Evolutionary conservation across 2,888 invertebrate species (phyloP), one percentile per base, ranked within the genome.

Genomic region (Cantharis flavilabris): DNA sequence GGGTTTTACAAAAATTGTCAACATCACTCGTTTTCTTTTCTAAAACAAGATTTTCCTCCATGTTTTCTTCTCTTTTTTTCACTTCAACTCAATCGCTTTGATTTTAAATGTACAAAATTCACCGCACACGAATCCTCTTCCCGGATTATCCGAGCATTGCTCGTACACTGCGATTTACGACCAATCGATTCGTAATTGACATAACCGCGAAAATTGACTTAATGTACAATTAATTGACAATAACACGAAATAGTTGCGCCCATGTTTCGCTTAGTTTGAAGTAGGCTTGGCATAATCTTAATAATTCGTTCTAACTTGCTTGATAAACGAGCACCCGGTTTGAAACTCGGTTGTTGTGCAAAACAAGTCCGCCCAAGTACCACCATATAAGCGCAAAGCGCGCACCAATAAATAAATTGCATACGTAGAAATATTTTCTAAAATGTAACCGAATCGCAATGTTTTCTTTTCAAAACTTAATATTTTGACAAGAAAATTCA

Each of bases 1-100:
- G 89, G 63, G 88, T 88, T 84, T 88, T 88, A 30, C 83, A 83
- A 80, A 88, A 88, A 83, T 84, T 83, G 76, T 84, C 72, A 62
- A 74, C 76, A 78, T 76, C 78, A 72, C 72, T 77, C 63, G 70
- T 75, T 70, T 75, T 75, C 28, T 81, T 75, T 77, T 85, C 85
- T 83, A 85, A 84, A 33, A 10, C 18, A 13, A 5, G 13, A 49
- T 69, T 80, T 76, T 77, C 76, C 80, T 76, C 76, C 16, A 30
- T 63, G 33, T 18, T 62, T 30, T 64, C 33, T 16, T 28, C 9
- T n/a, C n/a, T 63, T 71, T 18, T 16, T 16, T 30, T n/a, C 16
- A 28, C 28, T 30, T 16, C 62, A 69, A 70, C 65, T 65, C 5
- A 65, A 65, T 16, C 23, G 23, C 11, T 65, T 65, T 13, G 16